Base-by-base conservation (phyloP, 1,140 invertebrate genomes). In the Trypoxylus dichotomus region DNA sequence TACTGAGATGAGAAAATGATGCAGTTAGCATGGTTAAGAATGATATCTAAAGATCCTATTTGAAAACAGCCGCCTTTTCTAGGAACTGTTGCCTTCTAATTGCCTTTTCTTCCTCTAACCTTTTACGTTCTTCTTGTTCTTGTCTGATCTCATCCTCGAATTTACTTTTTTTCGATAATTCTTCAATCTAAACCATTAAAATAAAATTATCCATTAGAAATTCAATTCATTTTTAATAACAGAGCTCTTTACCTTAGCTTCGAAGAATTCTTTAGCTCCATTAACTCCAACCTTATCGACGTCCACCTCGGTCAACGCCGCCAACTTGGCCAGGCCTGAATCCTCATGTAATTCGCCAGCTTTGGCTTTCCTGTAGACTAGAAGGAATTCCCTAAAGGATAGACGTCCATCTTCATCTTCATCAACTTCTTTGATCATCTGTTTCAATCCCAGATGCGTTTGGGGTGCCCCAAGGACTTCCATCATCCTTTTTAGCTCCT, bases 401-500 rank as follows among this genome's bases (percentile, higher is more conserved):
- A 98, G 95, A 84, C 93, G 94, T 41, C 92, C 91, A 85, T 98
- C 96, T 24, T 91, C 87, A 84, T 98, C 96, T 86, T 97, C 96
- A 84, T 98, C 96, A 15, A 98, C 94, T 87, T 96, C 95, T 77
- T 94, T 91, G 81, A 98, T 98, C 97, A 98, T 98, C 42, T 92
- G 92, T 85, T 98, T 98, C 6, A 98, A 89, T 0, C 94, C 94
- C 3, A 98, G 87, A 87, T 98, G 97, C 8, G 97, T 98, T 86
- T 98, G 97, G 13, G 96, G 96, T 10, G 94, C 96, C 21, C 94
- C 95, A n/a, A 98, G 87, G 68, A 95, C 94, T 86, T 98, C 97
- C 97, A 98, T 98, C 96, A 98, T 98, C 11, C 92, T 87, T 86
- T 98, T 98, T 60, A 98, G 86, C 85, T 98, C 96, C 58, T 90